Evolutionary conservation across 2,888 invertebrate genomes (phyloP), one percentile per base, ranked within the genome.

Genomic region (Thera britannica): DNA sequence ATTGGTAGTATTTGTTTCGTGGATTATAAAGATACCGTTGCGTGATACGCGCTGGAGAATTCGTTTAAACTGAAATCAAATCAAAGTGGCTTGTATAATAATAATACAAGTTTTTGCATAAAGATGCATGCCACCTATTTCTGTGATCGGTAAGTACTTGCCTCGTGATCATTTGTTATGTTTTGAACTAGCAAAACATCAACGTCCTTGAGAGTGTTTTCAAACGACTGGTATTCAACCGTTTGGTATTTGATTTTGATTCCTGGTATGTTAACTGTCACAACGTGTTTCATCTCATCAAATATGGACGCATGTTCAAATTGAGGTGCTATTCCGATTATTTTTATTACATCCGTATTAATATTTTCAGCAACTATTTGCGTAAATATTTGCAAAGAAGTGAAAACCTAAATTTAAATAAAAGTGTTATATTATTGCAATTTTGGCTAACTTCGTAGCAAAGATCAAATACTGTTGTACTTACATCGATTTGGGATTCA

Each of bases 301-400:
- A 75, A 77, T 48, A 80, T 55, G 2, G 38, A 56, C 4, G 9
- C 62, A 34, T 70, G 61, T 23, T 34, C 38, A n/a, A 12, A 49
- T 4, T 72, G 12, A 48, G 66, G 58, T 3, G 62, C 52, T 52
- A 82, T 61, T 36, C 73, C 78, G 62, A 80, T 55, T 9, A 79
- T 66, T 4, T 74, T 75, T n/a, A 81, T 62, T 5, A 41, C 48
- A 46, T 67, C 57, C 58, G 76, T 80, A 35, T 75, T 76, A 2
- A 77, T 41, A 71, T 83, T 82, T 72, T 83, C 81, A 9, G 74
- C 74, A 9, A 82, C 77, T 3, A 77, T 78, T 80, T 83, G 83
- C 4, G 79, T 55, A 44, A 73, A 78, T 61, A 78, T 66, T 71
- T 74, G 71, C 36, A 81, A 57, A 8, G 80, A 76, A 4, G 76